Base-by-base conservation (phyloP, 2,888 invertebrate species). In the Theretra japonica region DNA sequence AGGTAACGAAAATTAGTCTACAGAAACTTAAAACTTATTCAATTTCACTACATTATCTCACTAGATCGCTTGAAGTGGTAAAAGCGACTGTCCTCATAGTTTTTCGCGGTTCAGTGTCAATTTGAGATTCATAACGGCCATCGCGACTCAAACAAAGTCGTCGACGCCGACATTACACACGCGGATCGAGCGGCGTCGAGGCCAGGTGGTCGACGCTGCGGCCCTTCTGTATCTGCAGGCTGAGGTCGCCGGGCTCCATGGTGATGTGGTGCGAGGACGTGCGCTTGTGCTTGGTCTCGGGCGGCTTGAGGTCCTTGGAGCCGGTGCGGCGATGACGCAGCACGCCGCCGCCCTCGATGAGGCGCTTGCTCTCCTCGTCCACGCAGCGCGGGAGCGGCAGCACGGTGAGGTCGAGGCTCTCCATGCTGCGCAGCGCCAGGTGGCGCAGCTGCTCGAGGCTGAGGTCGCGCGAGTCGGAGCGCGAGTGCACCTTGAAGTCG, bases 241-340 rank as follows among this genome's bases (percentile, higher is more conserved):
- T 80, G 56, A 88, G 88, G 60, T 91, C 92, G 81, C 81, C 80
- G 62, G 93, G 92, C 79, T 94, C 94, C 85, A 94, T 78, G 48
- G 94, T 91, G 76, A 94, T 82, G 86, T 94, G 94, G 79, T 95
- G 94, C 60, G 93, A 93, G 71, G 93, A 91, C 56, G 94, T 94
- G 59, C 95, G 92, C 86, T 93, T 92, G 87, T 94, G 94, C 57
- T 83, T 83, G 68, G 80, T 75, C 70, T 85, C 86, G n/a, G 88
- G 86, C 73, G 88, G 85, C 80, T 90, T 89, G 74, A 92, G 80
- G 82, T 96, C 96, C 79, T 93, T 94, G n/a, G 96, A 96, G 80
- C 95, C 95, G 58, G 96, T 96, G 79, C 96, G 93, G 5, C 96
- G 93, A 87, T 96, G 96, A 1, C 96, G 92, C 75, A 96, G 86